Evolutionary conservation across 1,140 invertebrate genomes (phyloP).

Genomic region (Cydia fagiglandana): DNA sequence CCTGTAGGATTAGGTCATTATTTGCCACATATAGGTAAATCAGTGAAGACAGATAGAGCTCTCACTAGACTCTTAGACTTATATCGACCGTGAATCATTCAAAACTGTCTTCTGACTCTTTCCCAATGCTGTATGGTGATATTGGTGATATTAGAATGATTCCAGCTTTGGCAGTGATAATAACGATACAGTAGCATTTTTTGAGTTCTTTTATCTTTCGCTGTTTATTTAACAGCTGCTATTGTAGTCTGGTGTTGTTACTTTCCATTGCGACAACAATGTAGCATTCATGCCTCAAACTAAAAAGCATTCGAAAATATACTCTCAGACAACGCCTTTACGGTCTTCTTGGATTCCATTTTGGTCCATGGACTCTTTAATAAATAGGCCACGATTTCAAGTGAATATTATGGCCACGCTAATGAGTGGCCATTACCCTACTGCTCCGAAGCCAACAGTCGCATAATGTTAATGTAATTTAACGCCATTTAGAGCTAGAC

Average conservation of each 20-base stretch:
- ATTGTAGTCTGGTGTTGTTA: background rate
- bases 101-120: too few species aligned
- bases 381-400: constrained; percentile 11
- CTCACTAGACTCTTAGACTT: too few species aligned
- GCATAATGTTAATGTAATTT: constrained; percentile 15
- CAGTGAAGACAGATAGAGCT: too few species aligned
- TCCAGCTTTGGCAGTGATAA: too few species aligned
- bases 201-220: too few species aligned
- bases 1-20: too few species aligned
- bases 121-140: too few species aligned
- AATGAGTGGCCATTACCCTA: constrained; percentile 18
- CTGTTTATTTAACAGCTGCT: too few species aligned
- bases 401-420: constrained; percentile 13
- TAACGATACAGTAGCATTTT: too few species aligned
- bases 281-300: background rate
- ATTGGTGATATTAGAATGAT: too few species aligned
- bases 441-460: constrained; percentile 6
- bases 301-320: background rate
- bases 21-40: too few species aligned
- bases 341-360: background rate
- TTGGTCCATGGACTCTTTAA: background rate
- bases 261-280: constrained; percentile 8
- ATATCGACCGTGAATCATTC: too few species aligned
- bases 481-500: constrained; percentile 9
- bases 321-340: background rate